Evolutionary conservation across 2,113 vertebrate genomes (phyloP).

Genomic region (Micromys minutus): DNA sequence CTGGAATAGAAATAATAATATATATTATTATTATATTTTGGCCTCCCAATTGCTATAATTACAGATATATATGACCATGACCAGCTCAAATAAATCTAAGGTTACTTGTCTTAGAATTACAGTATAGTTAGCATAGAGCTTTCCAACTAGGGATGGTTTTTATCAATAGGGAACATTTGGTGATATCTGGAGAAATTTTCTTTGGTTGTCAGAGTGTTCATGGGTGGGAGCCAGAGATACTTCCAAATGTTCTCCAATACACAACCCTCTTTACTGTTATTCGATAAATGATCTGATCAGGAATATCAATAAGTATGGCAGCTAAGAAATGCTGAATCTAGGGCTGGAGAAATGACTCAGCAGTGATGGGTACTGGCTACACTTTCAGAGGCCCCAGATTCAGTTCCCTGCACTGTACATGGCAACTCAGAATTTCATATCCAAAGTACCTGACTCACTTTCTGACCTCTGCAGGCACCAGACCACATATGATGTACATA

Average conservation of each 20-base stretch:
- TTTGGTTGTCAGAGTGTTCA: not conserved
- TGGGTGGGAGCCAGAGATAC: not conserved
- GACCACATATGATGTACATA: not conserved
- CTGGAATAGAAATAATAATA: not conserved
- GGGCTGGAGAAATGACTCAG: not conserved
- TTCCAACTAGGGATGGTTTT: not conserved
- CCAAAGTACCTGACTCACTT: not conserved
- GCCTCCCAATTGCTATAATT: not conserved
- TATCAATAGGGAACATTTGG: not conserved
- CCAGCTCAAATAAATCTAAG: not conserved
- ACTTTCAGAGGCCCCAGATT: not conserved
- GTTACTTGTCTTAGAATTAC: not conserved
- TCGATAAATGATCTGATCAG: not conserved
- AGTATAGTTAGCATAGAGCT: not conserved
- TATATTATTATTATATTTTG: not conserved
- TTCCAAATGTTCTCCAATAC: not conserved
- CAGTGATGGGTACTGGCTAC: not conserved
- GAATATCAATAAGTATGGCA: not conserved
- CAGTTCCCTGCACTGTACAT: not conserved
- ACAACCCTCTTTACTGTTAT: not conserved
- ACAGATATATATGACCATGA: not conserved
- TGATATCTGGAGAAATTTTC: not conserved
- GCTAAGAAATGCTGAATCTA: slow-evolving; percentile 3
- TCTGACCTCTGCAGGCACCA: not conserved
- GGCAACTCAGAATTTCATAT: not conserved